phyloP scores from a whole-genome alignment of 2,888 invertebrate species.

The Nasonovia ribisnigri region DNA sequence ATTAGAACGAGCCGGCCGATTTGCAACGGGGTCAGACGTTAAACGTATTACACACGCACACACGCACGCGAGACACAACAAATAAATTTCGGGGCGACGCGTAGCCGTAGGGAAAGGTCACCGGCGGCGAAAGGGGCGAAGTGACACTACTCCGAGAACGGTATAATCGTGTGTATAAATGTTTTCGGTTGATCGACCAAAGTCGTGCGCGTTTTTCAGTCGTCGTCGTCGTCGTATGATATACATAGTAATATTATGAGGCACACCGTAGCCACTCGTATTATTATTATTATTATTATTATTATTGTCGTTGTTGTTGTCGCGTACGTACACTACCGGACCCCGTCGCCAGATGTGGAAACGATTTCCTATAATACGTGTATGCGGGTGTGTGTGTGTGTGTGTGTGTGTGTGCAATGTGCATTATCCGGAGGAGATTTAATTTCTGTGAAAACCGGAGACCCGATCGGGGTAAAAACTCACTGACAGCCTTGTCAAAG shows the following conservation, averaged over 20 bases:
- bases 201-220: background rate
- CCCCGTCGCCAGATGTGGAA: conserved; percentile 53
- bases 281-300: conserved; percentile 8
- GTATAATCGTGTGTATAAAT: conserved; percentile 37
- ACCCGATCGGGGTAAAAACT: conserved; percentile 53
- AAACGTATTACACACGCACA: background rate
- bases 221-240: background rate
- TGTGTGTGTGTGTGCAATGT: background rate
- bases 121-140: background rate
- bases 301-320: background rate
- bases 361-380: background rate
- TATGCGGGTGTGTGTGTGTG: background rate
- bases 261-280: background rate
- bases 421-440: conserved; percentile 38
- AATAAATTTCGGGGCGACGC: background rate
- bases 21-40: background rate
- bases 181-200: conserved; percentile 55
- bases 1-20: conserved; percentile 8
- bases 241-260: background rate
- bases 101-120: background rate
- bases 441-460: conserved; percentile 48
- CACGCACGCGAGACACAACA: background rate
- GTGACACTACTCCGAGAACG: conserved; percentile 35
- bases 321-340: background rate
- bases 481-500: conserved; percentile 63